These are phyloP conservation scores for Indicator maculatus DNA, from an alignment of 2,113 vertebrate species.

Conservation along the genomic window DNA sequence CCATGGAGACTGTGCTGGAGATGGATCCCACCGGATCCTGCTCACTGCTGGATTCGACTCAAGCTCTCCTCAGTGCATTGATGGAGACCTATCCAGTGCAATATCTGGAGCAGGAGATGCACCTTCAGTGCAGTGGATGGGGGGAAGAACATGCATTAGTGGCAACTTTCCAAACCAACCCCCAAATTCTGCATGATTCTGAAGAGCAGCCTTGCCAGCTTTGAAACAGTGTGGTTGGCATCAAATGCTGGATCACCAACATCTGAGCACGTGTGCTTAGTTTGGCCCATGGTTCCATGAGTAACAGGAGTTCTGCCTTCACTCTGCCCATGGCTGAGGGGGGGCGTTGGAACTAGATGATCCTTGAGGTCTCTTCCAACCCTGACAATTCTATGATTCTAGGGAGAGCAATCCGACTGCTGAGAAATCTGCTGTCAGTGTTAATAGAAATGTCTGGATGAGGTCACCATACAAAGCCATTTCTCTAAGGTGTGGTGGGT, in stretches of 20 bases:
- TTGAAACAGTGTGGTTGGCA: not conserved
- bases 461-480: not conserved
- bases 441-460: not conserved
- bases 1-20: not conserved
- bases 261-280: not conserved
- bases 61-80: not conserved
- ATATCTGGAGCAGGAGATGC: not conserved
- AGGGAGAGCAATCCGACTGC: not conserved
- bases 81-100: not conserved
- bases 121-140: not conserved
- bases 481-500: not conserved
- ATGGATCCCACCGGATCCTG: not conserved
- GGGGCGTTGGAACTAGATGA: no score
- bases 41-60: not conserved
- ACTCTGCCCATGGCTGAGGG: not conserved
- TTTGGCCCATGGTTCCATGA: not conserved
- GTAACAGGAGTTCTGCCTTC: not conserved
- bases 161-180: not conserved
- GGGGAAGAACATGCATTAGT: rapidly evolving
- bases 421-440: not conserved
- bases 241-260: not conserved
- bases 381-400: not conserved
- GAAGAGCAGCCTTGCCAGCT: not conserved
- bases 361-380: no score
- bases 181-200: not conserved